phyloP scores from a whole-genome alignment of 2,113 vertebrate species.

The Callionymus lyra region DNA sequence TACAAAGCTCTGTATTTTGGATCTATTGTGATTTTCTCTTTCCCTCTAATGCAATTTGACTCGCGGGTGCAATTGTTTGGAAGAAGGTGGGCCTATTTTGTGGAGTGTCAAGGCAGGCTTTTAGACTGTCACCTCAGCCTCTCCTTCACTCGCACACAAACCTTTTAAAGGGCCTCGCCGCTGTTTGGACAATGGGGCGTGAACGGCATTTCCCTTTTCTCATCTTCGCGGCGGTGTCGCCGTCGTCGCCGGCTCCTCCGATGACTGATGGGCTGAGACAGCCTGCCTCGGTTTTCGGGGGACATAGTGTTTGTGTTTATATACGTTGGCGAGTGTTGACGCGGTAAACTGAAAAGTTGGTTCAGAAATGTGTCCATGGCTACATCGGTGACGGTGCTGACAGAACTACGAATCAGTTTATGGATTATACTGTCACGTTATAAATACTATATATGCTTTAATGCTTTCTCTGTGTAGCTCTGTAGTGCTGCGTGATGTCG shows the following conservation, averaged over 20 bases:
- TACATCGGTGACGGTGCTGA: conserved; percentile 37
- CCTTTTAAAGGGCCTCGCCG: conserved; percentile 55
- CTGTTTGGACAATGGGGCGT: conserved; percentile 41
- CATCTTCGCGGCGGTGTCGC: conserved; percentile 21
- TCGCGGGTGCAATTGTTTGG: conserved; percentile 64
- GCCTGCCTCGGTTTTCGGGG: conserved; percentile 7
- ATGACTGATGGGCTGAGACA: conserved; percentile 24
- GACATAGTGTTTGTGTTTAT: neutral
- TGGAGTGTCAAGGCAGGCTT: conserved; percentile 58
- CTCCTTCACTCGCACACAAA: conserved; percentile 49
- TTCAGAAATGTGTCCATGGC: conserved; percentile 23
- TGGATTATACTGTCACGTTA: conserved; percentile 40
- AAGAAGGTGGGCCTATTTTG: conserved; percentile 59
- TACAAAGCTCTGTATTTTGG: neutral
- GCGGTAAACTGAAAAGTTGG: conserved; percentile 14
- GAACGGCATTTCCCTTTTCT: conserved; percentile 21
- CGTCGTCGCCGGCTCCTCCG: conserved; percentile 7
- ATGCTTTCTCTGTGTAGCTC: no score
- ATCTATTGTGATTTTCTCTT: conserved; percentile 17
- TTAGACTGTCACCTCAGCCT: conserved; percentile 70
- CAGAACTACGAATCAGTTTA: conserved; percentile 55
- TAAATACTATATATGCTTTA: no score
- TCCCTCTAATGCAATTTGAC: conserved; percentile 71
- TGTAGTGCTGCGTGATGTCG: no score
- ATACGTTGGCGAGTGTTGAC: conserved; percentile 17